Evolutionary conservation across 2,888 invertebrate genomes (phyloP).

Genomic region (Amphipoea lucens): DNA sequence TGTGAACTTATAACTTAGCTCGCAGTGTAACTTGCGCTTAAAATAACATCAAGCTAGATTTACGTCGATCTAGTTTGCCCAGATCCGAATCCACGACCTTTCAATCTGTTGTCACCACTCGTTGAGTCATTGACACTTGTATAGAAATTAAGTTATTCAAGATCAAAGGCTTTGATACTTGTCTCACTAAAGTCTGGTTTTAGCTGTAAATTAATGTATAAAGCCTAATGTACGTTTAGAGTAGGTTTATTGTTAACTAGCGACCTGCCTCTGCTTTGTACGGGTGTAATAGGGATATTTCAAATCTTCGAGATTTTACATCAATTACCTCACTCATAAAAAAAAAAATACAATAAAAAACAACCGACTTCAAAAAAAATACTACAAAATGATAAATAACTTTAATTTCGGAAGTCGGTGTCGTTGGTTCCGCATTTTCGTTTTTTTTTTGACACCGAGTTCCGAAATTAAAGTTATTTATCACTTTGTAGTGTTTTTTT

Average conservation of each 20-base stretch:
- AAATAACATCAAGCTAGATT: background rate
- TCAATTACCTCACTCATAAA: too few species aligned
- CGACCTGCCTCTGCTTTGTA: background rate
- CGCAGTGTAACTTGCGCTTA: background rate
- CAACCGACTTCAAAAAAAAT: too few species aligned
- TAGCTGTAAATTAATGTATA: background rate
- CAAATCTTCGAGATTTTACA: background rate
- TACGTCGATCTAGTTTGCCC: slow-evolving; percentile 7
- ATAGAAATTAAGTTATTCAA: slow-evolving; percentile 41
- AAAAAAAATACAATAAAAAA: too few species aligned
- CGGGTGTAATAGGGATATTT: background rate
- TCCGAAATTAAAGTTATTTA: too few species aligned
- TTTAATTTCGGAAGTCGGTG: too few species aligned
- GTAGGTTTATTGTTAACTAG: background rate
- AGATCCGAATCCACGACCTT: slow-evolving; percentile 27
- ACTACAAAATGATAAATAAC: too few species aligned
- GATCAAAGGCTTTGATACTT: slow-evolving; percentile 32
- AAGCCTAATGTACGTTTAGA: background rate
- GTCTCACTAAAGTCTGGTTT: slow-evolving; percentile 17
- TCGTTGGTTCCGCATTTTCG: too few species aligned
- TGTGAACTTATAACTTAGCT: background rate
- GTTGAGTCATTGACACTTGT: slow-evolving; percentile 41
- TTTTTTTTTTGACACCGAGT: too few species aligned
- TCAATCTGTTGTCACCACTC: slow-evolving; percentile 29
- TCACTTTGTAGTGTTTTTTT: too few species aligned